phyloP scores from a whole-genome alignment of 1,140 invertebrate species.

The Pemphigus obesinymphae region DNA sequence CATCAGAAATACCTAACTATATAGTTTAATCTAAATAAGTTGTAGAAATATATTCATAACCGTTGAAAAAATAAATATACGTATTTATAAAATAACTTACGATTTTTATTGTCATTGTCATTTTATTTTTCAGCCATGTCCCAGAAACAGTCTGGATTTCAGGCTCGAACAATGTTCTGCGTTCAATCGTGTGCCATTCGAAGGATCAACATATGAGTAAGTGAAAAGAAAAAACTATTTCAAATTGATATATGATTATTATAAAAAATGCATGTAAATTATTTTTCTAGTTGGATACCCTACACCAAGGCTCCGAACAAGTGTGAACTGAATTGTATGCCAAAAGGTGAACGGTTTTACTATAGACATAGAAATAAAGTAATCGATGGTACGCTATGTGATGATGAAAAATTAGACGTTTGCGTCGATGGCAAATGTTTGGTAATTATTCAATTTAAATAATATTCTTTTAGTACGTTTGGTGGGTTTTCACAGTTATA shows the following conservation, averaged over 20 bases:
- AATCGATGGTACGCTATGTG: slow-evolving; percentile 84
- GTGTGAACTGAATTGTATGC: slow-evolving; percentile 94
- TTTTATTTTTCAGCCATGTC: slow-evolving; percentile 71
- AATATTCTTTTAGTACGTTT: too few species aligned
- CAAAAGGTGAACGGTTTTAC: slow-evolving; percentile 85
- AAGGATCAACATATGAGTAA: slow-evolving; percentile 71
- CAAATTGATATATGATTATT: background rate
- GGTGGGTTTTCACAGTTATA: too few species aligned
- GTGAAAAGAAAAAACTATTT: slow-evolving; percentile 49
- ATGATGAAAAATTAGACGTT: slow-evolving; percentile 74
- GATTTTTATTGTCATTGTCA: too few species aligned
- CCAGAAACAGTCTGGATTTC: slow-evolving; percentile 70
- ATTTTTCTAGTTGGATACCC: slow-evolving; percentile 69
- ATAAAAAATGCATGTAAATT: background rate
- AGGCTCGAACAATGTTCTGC: slow-evolving; percentile 78
- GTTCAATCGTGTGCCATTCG: slow-evolving; percentile 70
- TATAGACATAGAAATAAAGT: slow-evolving; percentile 80
- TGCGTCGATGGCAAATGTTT: slow-evolving; percentile 89
- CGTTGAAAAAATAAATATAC: too few species aligned
- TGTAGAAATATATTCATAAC: too few species aligned
- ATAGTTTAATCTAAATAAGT: too few species aligned
- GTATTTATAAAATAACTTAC: too few species aligned
- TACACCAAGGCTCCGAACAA: slow-evolving; percentile 80
- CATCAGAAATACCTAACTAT: too few species aligned
- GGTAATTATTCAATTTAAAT: slow-evolving; percentile 57